Conservation (phyloP, 92 coral and sea anemone genomes). For the Muricea muricata region DNA sequence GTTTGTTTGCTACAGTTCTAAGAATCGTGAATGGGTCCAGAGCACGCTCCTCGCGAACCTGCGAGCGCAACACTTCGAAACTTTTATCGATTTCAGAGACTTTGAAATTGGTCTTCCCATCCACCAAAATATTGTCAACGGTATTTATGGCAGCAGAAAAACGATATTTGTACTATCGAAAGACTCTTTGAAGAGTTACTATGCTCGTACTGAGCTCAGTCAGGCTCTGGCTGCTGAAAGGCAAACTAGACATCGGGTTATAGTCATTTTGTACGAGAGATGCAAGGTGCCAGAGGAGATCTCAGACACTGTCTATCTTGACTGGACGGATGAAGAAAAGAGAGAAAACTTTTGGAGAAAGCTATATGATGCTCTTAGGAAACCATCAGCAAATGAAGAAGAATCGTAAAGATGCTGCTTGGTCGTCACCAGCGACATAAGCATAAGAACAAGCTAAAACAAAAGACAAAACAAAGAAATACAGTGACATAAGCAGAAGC, state of each 20-base stretch:
- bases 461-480: too few species aligned
- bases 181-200: slow-evolving; percentile 7
- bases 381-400: neutral
- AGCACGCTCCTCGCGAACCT: slow-evolving; percentile 1
- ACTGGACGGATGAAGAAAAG: slow-evolving; percentile 16
- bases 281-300: slow-evolving; percentile 20
- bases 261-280: slow-evolving; percentile 15
- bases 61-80: slow-evolving; percentile 8
- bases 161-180: slow-evolving; percentile 16
- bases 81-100: slow-evolving; percentile 18
- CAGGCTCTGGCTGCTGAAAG: slow-evolving; percentile 6
- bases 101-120: slow-evolving; percentile 22
- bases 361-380: neutral
- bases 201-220: slow-evolving; percentile 16
- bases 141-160: slow-evolving; percentile 20
- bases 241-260: neutral
- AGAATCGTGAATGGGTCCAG: slow-evolving; percentile 25
- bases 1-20: slow-evolving; percentile 20
- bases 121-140: slow-evolving; percentile 4
- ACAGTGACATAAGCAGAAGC: too few species aligned
- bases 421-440: too few species aligned
- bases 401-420: neutral
- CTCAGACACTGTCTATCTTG: slow-evolving; percentile 6
- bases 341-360: slow-evolving; percentile 20
- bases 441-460: too few species aligned